Percentiles rank a stretch among this genome's conserved stretches.
Conservation (phyloP, 92 coral and sea anemone genomes). For the Desmophyllum pertusum region DNA sequence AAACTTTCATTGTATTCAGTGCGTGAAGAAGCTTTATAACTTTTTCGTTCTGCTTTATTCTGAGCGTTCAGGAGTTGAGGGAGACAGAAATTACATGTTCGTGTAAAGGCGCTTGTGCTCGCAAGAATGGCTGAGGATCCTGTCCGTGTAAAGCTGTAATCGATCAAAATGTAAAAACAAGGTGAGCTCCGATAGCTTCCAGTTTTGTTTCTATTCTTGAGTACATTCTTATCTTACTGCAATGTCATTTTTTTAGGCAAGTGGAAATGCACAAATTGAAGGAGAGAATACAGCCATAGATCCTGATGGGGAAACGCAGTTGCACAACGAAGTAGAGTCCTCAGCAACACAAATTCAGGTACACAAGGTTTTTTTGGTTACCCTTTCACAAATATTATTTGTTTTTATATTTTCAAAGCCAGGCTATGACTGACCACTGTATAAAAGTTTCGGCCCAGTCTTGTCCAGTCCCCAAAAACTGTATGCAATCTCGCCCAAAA, state of each 20-base stretch:
- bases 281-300: neutral
- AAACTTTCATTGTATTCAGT: too few relatives aligned
- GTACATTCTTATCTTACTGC: neutral
- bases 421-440: too few relatives aligned
- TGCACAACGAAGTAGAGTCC: conserved; percentile 19
- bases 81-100: conserved; percentile 16
- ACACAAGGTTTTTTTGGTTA: neutral
- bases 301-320: conserved; percentile 10
- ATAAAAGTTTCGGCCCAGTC: too few relatives aligned
- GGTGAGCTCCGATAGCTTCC: neutral
- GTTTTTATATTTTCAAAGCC: too few relatives aligned
- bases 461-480: too few relatives aligned
- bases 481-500: too few relatives aligned
- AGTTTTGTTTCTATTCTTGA: neutral
- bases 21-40: too few relatives aligned
- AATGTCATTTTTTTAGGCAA: neutral
- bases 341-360: conserved; percentile 8
- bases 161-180: conserved; percentile 35
- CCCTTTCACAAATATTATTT: conserved; percentile 4
- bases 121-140: conserved; percentile 7
- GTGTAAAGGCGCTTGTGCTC: conserved; percentile 29
- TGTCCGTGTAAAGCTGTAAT: conserved; percentile 28
- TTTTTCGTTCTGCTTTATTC: too few relatives aligned
- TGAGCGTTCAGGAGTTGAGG: too few relatives aligned
- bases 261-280: neutral